Evolutionary conservation across 2,113 vertebrate genomes (phyloP).

Genomic region (Pholis gunnellus): DNA sequence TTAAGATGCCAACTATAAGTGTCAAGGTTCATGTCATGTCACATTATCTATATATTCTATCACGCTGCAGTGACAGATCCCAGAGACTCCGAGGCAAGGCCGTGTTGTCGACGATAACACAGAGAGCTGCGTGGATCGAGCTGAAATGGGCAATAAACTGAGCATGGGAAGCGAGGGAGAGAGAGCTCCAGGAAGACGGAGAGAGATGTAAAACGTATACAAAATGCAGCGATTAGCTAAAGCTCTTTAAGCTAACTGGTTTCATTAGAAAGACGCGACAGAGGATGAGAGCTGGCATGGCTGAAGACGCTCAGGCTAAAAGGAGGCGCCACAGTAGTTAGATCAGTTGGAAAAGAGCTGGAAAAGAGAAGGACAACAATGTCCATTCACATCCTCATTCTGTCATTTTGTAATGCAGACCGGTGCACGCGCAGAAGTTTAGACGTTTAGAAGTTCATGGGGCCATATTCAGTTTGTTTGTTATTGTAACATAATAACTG

Average conservation of each 20-base stretch:
- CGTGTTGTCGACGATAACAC: slow-evolving; percentile 65
- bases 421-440: too few relatives aligned
- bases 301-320: slow-evolving; percentile 34
- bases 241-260: slow-evolving; percentile 66
- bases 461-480: too few relatives aligned
- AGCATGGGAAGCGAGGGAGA: slow-evolving; percentile 23
- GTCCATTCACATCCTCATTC: neutral
- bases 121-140: slow-evolving; percentile 64
- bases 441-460: too few relatives aligned
- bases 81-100: slow-evolving; percentile 47
- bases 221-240: slow-evolving; percentile 62
- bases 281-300: slow-evolving; percentile 52
- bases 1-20: slow-evolving; percentile 52
- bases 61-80: slow-evolving; percentile 57
- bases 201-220: slow-evolving; percentile 17
- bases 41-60: slow-evolving; percentile 51
- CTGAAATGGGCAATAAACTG: slow-evolving; percentile 59
- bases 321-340: slow-evolving; percentile 17
- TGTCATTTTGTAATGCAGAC: too few relatives aligned
- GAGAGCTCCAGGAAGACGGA: neutral
- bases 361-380: slow-evolving; percentile 2
- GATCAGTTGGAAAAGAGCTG: neutral
- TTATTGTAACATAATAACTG: too few relatives aligned
- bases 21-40: slow-evolving; percentile 58
- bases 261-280: slow-evolving; percentile 53